Conservation (phyloP, 1,140 invertebrate species). For the Brachionus rubens region DNA sequence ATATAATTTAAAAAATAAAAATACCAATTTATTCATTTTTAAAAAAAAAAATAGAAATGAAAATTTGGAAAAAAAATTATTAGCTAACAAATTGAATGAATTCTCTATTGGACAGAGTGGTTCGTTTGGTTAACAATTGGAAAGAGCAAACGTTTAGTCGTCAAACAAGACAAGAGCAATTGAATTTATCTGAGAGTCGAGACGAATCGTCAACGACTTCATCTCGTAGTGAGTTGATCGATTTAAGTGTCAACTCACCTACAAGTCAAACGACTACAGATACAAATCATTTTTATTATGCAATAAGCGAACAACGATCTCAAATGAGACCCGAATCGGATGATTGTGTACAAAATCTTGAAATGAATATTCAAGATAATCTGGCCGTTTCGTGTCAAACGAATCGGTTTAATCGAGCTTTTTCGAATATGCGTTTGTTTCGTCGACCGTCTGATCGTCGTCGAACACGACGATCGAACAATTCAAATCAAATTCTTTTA, state of each 20-base stretch:
- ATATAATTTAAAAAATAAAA: too few species aligned
- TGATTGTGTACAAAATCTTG: slow-evolving; percentile 11
- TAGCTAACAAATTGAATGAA: not conserved
- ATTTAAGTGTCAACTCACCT: not conserved
- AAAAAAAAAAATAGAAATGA: slow-evolving; percentile 3
- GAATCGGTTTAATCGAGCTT: not conserved
- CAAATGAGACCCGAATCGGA: not conserved
- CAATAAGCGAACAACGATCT: slow-evolving; percentile 5
- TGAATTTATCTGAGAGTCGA: not conserved
- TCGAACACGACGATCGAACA: not conserved
- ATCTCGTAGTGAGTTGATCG: slow-evolving; percentile 6
- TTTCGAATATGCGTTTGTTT: not conserved
- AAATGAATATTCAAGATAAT: not conserved
- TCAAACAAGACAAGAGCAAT: not conserved
- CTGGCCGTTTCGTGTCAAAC: not conserved
- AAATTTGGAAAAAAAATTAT: not conserved
- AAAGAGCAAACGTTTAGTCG: slow-evolving; percentile 8
- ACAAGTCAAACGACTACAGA: not conserved
- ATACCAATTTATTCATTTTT: not conserved
- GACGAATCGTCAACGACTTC: not conserved
- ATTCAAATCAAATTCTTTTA: not conserved
- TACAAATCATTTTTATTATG: slow-evolving; percentile 18
- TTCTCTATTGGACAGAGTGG: slow-evolving; percentile 13
- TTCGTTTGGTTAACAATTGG: slow-evolving; percentile 9
- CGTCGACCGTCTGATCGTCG: not conserved